A percentile compares a stretch with the other conserved stretches of the same genome.
phyloP scores from a whole-genome alignment of 2,888 invertebrate species.

The Plebejus melissa region DNA sequence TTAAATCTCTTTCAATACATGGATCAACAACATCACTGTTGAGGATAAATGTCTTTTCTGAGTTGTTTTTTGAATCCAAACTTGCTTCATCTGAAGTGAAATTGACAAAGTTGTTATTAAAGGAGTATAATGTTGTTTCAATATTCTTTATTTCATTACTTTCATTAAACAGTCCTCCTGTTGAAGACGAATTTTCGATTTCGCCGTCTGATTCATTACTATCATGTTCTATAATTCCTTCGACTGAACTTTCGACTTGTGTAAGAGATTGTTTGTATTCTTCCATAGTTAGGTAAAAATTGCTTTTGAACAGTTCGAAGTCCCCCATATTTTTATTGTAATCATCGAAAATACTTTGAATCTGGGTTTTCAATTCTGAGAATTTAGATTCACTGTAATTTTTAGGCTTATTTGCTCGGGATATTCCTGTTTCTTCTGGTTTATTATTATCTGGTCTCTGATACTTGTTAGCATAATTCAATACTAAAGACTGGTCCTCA shows the following conservation, averaged over 20 bases:
- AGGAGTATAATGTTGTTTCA: conserved; percentile 46
- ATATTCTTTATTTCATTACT: background rate
- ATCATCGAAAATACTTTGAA: conserved; percentile 62
- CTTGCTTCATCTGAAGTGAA: conserved; percentile 49
- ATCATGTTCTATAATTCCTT: conserved; percentile 63
- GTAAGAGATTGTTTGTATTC: conserved; percentile 50
- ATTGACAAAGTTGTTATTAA: conserved; percentile 54
- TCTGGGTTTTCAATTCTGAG: conserved; percentile 59
- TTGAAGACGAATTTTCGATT: conserved; percentile 33
- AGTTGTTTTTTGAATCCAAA: conserved; percentile 37
- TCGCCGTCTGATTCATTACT: conserved; percentile 53
- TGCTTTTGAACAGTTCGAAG: conserved; percentile 58
- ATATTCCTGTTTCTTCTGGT: conserved; percentile 53
- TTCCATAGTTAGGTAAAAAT: conserved; percentile 57
- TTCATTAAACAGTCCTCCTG: background rate
- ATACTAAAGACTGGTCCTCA: conserved; percentile 29
- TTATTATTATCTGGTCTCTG: conserved; percentile 48
- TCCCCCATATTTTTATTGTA: conserved; percentile 59
- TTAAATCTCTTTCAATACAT: conserved; percentile 51
- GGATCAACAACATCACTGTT: conserved; percentile 39
- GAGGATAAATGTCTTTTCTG: conserved; percentile 48
- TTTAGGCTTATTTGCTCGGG: conserved; percentile 48
- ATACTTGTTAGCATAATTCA: background rate
- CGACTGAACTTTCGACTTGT: conserved; percentile 65
- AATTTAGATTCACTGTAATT: conserved; percentile 58